A percentile compares a stretch with the other conserved stretches of the same genome.
phyloP scores from a whole-genome alignment of 2,113 vertebrate genomes.

The Patagioenas fasciata region DNA sequence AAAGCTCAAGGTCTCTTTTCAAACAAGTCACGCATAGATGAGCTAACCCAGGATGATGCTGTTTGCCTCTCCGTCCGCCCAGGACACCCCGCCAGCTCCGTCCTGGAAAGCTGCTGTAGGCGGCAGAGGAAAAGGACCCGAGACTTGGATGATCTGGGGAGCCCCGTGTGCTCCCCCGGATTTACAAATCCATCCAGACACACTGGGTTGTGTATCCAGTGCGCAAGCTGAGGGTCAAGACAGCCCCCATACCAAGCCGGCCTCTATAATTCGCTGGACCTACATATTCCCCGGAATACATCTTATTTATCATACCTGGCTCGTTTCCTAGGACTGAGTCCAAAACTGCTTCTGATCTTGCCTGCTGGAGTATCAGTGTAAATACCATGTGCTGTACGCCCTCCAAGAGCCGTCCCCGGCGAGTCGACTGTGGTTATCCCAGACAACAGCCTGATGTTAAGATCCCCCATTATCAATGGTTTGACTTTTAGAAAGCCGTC shows the following conservation, averaged over 20 bases:
- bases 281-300: neutral
- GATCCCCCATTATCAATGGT: neutral
- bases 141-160: neutral
- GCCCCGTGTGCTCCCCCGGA: neutral
- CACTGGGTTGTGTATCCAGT: neutral
- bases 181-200: neutral
- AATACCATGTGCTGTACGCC: neutral
- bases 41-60: neutral
- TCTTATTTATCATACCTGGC: conserved; percentile 34
- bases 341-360: conserved; percentile 17
- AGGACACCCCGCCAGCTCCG: neutral
- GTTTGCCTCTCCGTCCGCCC: neutral
- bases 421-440: neutral
- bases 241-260: neutral
- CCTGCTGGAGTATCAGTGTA: neutral
- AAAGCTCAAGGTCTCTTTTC: conserved; percentile 1
- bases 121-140: neutral
- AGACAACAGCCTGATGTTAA: neutral
- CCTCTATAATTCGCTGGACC: neutral
- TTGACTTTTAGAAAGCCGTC: conserved; percentile 5
- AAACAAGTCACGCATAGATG: neutral
- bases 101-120: neutral
- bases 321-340: neutral
- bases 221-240: neutral
- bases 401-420: conserved; percentile 18